phyloP scores from a whole-genome alignment of 2,113 vertebrate species.

The Chloroceryle aenea region DNA sequence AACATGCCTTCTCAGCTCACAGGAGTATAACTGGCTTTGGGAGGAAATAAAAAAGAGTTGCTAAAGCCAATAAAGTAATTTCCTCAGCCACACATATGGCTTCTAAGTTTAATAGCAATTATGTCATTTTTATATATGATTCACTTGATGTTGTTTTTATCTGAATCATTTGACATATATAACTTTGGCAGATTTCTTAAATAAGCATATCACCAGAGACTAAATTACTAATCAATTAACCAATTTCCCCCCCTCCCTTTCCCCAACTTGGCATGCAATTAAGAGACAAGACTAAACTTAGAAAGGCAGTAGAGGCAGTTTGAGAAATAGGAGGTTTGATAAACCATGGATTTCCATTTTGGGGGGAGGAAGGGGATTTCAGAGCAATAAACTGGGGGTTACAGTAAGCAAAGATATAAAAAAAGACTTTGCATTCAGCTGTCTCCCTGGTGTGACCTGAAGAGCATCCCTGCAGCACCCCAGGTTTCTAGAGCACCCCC shows the following conservation, averaged over 20 bases:
- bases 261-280: conserved; percentile 22
- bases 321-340: conserved; percentile 5
- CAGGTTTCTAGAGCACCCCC: background rate
- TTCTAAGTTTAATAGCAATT: conserved; percentile 71
- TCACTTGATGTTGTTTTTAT: conserved; percentile 67
- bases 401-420: background rate
- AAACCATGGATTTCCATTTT: background rate
- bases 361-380: background rate
- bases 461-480: background rate
- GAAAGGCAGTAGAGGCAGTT: conserved; percentile 1
- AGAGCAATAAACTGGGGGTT: background rate
- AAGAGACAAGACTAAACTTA: conserved; percentile 33
- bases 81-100: conserved; percentile 69
- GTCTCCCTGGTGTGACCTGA: background rate
- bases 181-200: conserved; percentile 64
- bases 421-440: accelerated
- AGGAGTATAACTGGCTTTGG: conserved; percentile 58
- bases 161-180: conserved; percentile 72
- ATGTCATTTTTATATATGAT: conserved; percentile 71
- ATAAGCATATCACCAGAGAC: conserved; percentile 61
- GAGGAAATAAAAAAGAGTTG: conserved; percentile 66
- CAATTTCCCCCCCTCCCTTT: background rate
- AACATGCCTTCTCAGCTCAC: conserved; percentile 62
- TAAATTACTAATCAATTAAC: conserved; percentile 69
- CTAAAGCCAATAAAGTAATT: conserved; percentile 70